A percentile compares a stretch with the other conserved stretches of the same genome.
Evolutionary conservation across 2,797 vertebrate species (phyloP).

Genomic region (Limosa lapponica): DNA sequence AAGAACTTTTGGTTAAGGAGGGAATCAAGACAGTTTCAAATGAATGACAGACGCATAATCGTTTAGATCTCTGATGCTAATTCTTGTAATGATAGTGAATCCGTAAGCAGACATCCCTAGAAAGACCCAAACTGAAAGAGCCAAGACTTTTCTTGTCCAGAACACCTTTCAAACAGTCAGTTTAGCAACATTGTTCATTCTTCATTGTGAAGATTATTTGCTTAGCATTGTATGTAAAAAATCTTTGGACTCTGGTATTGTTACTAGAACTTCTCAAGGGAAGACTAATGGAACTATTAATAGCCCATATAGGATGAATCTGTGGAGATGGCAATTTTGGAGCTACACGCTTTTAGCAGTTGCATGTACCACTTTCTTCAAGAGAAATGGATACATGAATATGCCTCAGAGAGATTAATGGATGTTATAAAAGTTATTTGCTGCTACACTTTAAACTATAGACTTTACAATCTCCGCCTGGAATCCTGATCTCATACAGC

Average conservation of each 20-base stretch:
- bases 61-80: background rate
- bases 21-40: background rate
- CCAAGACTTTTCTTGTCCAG: background rate
- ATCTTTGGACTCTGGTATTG: background rate
- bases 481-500: background rate
- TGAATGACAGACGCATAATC: background rate
- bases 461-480: background rate
- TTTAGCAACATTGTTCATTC: background rate
- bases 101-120: background rate
- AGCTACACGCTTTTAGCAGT: background rate
- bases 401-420: conserved; percentile 7
- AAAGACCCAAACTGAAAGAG: background rate
- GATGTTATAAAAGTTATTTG: conserved; percentile 8
- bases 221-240: background rate
- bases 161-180: background rate
- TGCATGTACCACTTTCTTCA: background rate
- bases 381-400: background rate
- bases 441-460: background rate
- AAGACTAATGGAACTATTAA: conserved; percentile 1
- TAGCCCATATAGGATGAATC: background rate
- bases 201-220: background rate
- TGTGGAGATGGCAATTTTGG: background rate
- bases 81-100: background rate
- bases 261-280: conserved; percentile 3
- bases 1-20: background rate